Base-by-base conservation (phyloP, 2,113 vertebrate genomes). In the Atrichornis clamosus region DNA sequence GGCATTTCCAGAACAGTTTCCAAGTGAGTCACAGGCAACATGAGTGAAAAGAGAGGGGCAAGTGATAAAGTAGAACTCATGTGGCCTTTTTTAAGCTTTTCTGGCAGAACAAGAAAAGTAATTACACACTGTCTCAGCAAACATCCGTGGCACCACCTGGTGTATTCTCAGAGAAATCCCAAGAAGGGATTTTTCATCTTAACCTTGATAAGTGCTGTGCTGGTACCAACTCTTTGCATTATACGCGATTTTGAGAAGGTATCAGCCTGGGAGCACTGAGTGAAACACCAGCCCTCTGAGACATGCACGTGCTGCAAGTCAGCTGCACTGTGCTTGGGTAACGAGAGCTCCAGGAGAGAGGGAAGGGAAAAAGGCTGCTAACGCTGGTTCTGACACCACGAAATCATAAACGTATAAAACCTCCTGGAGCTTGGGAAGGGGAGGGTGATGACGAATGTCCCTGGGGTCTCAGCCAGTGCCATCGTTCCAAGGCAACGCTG, bases 21-120 rank as follows among this genome's bases (percentile, higher is more conserved):
- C 65, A 95, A 92, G 86, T 49, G 85, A 95, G 74, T 87, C 30
- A 30, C 53, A 63, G 76, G 73, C 78, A 86, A 90, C 83, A 20
- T 27, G 68, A 82, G 44, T 77, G 60, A 94, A 73, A 90, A 93
- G 76, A 67, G 62, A 22, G 80, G 75, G 64, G 87, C 37, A 81
- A 83, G 70, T 65, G 67, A 77, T 89, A 82, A 95, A 95, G 80
- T 41, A 84, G 69, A 79, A 88, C 67, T 79, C 86, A 55, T 28
- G 62, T 59, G 50, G 53, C 68, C 64, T 93, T 95, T 91, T 91
- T 91, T 83, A 92, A 90, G 75, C 93, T 82, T 81, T 92, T 62
- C 80, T 67, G 77, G 60, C 64, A 85, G 93, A 95, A 95, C 75
- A 89, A 94, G 94, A 85, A 94, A 96, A 95, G 88, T 96, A 97